A percentile compares a stretch with the other conserved stretches of the same genome.
These are phyloP conservation scores for Neoarius graeffei DNA, from an alignment of 2,113 vertebrate species.

Conservation along the genomic window DNA sequence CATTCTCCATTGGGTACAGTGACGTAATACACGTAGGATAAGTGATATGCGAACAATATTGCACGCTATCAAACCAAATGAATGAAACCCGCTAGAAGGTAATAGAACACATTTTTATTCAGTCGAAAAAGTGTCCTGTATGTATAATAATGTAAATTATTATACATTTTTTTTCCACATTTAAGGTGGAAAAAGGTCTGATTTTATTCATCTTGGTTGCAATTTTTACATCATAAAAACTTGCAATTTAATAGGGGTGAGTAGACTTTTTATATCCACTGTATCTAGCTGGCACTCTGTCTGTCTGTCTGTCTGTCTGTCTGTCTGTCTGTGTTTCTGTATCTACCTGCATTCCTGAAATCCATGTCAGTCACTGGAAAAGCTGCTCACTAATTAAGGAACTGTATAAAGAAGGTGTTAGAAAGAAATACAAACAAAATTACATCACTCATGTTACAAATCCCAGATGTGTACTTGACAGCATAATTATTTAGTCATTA, in stretches of 20 bases:
- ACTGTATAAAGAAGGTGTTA: no score
- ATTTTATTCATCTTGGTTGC: neutral
- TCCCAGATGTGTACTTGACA: neutral
- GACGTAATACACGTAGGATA: no score
- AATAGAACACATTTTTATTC: no score
- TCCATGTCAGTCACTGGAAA: slow-evolving; percentile 35
- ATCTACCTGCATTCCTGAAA: slow-evolving; percentile 51
- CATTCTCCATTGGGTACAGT: no score
- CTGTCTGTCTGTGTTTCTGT: neutral
- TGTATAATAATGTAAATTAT: no score
- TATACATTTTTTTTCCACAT: neutral
- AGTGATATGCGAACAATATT: no score
- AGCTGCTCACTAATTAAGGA: neutral
- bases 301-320: neutral
- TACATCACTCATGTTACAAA: neutral
- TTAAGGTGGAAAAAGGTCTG: neutral
- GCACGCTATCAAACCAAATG: no score
- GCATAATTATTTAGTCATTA: neutral
- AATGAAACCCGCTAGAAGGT: no score
- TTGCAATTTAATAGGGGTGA: neutral
- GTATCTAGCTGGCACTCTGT: neutral
- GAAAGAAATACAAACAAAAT: neutral
- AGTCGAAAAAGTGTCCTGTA: no score
- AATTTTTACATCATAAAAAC: neutral
- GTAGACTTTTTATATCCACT: neutral